Evolutionary conservation across 2,888 invertebrate genomes (phyloP).

Genomic region (Torymus tubicola): DNA sequence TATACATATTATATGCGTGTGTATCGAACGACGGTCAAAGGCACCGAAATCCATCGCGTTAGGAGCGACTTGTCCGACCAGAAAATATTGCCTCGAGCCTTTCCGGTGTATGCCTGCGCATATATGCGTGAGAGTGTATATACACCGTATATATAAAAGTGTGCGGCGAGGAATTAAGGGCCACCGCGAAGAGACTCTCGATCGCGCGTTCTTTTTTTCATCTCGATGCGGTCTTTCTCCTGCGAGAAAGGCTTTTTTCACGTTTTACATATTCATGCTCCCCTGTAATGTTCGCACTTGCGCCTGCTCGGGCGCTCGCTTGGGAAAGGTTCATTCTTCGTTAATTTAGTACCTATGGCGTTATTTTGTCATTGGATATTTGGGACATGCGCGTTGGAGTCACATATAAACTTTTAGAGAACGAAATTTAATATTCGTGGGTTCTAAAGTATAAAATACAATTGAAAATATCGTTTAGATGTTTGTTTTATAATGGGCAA

Average conservation of each 20-base stretch:
- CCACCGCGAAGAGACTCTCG: constrained; percentile 29
- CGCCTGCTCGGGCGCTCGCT: constrained; percentile 4
- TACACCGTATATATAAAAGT: background rate
- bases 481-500: too few species aligned
- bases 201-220: constrained; percentile 22
- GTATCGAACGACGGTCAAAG: constrained; percentile 46
- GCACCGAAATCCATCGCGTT: constrained; percentile 55
- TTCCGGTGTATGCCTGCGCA: constrained; percentile 25
- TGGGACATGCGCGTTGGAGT: too few species aligned
- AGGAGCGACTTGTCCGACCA: constrained; percentile 48
- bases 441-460: too few species aligned
- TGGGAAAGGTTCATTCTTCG: constrained; percentile 14
- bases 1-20: background rate
- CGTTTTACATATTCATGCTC: constrained; percentile 45
- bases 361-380: too few species aligned
- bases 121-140: background rate
- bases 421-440: too few species aligned
- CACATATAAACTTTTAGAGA: too few species aligned
- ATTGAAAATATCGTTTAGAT: too few species aligned
- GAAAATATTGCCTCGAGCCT: constrained; percentile 49
- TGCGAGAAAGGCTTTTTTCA: constrained; percentile 48
- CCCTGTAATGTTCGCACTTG: constrained; percentile 33
- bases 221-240: constrained; percentile 32
- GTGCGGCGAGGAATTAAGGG: constrained; percentile 35
- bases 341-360: background rate